phyloP scores from a whole-genome alignment of 2,888 invertebrate genomes.

The Morpho achilles region DNA sequence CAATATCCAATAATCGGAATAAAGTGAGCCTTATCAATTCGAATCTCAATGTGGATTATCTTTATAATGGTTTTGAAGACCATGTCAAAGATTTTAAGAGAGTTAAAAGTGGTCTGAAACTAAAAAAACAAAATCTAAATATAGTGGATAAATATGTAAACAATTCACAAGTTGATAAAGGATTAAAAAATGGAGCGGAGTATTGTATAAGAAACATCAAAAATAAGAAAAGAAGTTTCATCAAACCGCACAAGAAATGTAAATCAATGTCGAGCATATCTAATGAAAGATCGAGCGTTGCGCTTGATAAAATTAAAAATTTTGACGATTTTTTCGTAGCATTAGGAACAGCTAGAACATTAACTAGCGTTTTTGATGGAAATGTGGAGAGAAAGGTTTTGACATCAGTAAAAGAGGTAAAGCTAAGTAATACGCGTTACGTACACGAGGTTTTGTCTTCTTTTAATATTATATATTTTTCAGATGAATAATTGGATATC shows the following conservation, averaged over 20 bases:
- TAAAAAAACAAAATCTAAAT: background rate
- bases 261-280: slow-evolving; percentile 49
- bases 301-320: slow-evolving; percentile 48
- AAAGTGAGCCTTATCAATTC: background rate
- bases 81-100: background rate
- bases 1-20: background rate
- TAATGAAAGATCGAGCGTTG: slow-evolving; percentile 35
- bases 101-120: background rate
- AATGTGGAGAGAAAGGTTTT: slow-evolving; percentile 46
- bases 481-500: slow-evolving; percentile 62
- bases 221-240: slow-evolving; percentile 35
- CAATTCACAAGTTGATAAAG: background rate
- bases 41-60: slow-evolving; percentile 3
- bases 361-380: slow-evolving; percentile 50
- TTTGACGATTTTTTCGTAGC: slow-evolving; percentile 60
- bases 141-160: background rate
- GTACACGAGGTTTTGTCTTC: too few relatives aligned
- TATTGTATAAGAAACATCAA: slow-evolving; percentile 7
- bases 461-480: background rate
- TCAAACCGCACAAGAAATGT: slow-evolving; percentile 52
- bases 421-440: too few relatives aligned
- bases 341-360: slow-evolving; percentile 46
- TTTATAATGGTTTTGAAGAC: slow-evolving; percentile 6
- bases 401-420: slow-evolving; percentile 49
- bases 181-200: slow-evolving; percentile 12